A percentile compares a stretch with the other conserved stretches of the same genome.
Evolutionary conservation across 2,113 vertebrate genomes (phyloP).

Genomic region (Lepisosteus oculatus): DNA sequence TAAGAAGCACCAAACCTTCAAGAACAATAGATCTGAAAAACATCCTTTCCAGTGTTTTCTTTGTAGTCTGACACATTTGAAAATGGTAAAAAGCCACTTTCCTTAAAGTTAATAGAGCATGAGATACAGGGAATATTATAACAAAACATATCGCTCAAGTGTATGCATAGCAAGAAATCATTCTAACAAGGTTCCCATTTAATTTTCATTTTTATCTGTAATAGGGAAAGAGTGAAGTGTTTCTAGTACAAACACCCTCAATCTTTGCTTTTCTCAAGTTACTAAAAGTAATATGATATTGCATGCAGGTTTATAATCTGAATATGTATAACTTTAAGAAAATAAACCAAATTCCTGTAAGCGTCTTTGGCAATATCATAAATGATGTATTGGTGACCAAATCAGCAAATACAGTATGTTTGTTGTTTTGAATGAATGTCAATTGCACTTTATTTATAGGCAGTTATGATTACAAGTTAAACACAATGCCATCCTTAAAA

Average conservation of each 20-base stretch:
- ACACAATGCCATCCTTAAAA: too few relatives aligned
- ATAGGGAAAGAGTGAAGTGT: background rate
- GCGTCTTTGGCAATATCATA: background rate
- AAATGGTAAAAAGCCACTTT: slow-evolving; percentile 61
- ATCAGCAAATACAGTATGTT: too few relatives aligned
- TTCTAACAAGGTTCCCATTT: slow-evolving; percentile 8
- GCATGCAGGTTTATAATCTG: background rate
- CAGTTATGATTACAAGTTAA: too few relatives aligned
- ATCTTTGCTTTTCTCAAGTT: background rate
- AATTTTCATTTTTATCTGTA: slow-evolving; percentile 12
- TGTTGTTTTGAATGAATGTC: too few relatives aligned
- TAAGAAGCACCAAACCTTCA: background rate
- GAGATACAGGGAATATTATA: slow-evolving; percentile 38
- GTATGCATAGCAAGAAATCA: slow-evolving; percentile 3
- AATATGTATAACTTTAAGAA: slow-evolving; percentile 3
- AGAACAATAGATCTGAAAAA: slow-evolving; percentile 2
- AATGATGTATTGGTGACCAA: background rate
- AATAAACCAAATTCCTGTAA: background rate
- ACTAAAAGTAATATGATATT: slow-evolving; percentile 3
- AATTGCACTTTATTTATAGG: too few relatives aligned
- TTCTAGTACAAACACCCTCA: background rate
- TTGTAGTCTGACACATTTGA: slow-evolving; percentile 45
- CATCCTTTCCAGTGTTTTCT: slow-evolving; percentile 38
- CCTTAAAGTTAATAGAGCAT: slow-evolving; percentile 60
- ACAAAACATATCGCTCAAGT: slow-evolving; percentile 35